Evolutionary conservation across 2,888 invertebrate species (phyloP).

Genomic region (Lithophane ornitopus): DNA sequence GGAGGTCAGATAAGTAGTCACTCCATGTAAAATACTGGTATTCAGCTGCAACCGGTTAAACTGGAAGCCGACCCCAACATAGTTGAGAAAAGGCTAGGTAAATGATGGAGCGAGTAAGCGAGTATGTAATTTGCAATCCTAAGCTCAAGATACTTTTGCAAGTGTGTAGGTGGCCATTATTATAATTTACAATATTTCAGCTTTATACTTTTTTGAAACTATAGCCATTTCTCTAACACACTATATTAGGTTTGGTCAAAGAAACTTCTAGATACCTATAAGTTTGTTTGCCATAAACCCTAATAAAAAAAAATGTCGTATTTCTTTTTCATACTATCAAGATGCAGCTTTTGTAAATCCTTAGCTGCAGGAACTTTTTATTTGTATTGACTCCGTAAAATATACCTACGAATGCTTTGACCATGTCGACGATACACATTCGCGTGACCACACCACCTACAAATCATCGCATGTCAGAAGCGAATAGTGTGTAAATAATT

Average conservation of each 20-base stretch:
- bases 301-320: background rate
- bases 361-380: background rate
- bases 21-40: too few species aligned
- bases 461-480: slow-evolving; percentile 50
- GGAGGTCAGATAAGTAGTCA: too few species aligned
- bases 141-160: background rate
- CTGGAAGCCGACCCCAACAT: too few species aligned
- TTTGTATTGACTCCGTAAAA: slow-evolving; percentile 1
- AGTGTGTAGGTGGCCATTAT: background rate
- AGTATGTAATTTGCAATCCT: slow-evolving; percentile 2
- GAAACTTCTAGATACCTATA: background rate
- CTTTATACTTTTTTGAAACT: background rate
- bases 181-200: background rate
- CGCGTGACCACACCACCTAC: slow-evolving; percentile 43
- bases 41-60: too few species aligned
- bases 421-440: slow-evolving; percentile 17
- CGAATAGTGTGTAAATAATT: slow-evolving; percentile 54
- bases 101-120: background rate
- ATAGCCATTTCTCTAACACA: background rate
- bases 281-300: background rate
- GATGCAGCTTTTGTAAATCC: background rate
- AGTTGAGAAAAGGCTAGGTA: too few species aligned
- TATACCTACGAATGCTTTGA: slow-evolving; percentile 1
- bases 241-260: background rate
- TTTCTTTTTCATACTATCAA: background rate